These are phyloP conservation scores for Antigone vipio DNA, from an alignment of 2,113 vertebrate species.

Conservation along the genomic window DNA sequence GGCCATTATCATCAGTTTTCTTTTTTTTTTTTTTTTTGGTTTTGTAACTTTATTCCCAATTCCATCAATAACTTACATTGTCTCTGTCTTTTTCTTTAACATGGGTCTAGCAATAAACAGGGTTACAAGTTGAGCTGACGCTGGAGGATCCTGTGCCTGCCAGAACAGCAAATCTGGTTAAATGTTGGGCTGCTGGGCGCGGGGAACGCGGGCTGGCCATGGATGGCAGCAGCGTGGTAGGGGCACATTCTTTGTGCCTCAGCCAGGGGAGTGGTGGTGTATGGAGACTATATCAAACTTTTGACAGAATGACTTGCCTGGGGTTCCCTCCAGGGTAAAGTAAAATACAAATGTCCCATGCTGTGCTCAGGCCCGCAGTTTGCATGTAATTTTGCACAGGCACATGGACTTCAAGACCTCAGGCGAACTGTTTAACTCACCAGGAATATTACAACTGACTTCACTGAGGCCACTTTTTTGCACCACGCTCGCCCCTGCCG, in stretches of 20 bases:
- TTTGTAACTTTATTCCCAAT: not conserved
- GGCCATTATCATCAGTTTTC: not conserved
- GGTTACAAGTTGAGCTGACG: not conserved
- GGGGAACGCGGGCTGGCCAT: fast-evolving
- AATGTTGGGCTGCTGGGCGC: not conserved
- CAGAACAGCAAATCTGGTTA: not conserved
- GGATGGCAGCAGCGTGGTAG: fast-evolving
- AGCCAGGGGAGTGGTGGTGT: not conserved
- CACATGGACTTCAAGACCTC: not conserved
- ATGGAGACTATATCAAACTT: not conserved
- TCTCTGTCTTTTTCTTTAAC: not conserved
- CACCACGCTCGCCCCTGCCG: fast-evolving
- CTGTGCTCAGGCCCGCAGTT: not conserved
- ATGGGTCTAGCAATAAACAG: not conserved
- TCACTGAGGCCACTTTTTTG: not conserved
- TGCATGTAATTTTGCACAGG: not conserved
- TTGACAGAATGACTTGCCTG: not conserved
- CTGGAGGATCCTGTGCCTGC: not conserved
- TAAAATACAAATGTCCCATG: fast-evolving
- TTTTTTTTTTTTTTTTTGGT: not conserved
- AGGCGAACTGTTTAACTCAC: not conserved
- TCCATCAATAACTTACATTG: not conserved
- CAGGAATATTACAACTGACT: not conserved
- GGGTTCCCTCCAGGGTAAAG: not conserved
- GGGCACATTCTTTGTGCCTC: not conserved